Percentiles rank a stretch among this genome's conserved stretches.
Conservation (phyloP, 2,888 invertebrate species). For the Boloria euphrosyne region DNA sequence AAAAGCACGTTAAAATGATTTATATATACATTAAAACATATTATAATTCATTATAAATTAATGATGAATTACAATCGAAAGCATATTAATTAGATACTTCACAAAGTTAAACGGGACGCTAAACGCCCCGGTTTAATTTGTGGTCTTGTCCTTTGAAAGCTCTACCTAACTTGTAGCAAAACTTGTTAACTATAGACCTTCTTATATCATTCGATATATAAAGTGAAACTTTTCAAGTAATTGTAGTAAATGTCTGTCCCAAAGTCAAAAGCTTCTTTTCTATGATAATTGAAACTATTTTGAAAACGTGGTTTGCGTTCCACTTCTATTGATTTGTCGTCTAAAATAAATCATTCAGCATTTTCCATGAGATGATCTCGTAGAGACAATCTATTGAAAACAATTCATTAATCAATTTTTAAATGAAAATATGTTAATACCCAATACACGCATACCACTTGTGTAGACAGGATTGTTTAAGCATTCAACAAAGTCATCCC, state of each 20-base stretch:
- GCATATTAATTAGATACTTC: conserved; percentile 7
- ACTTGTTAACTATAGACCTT: conserved; percentile 9
- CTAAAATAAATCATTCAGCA: no score
- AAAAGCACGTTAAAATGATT: no score
- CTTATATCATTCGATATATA: conserved; percentile 13
- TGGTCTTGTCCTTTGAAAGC: conserved; percentile 12
- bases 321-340: no score
- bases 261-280: not conserved
- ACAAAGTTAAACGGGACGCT: conserved; percentile 12
- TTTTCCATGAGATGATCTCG: no score
- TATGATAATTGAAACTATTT: not conserved
- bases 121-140: conserved; percentile 8
- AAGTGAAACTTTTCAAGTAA: not conserved
- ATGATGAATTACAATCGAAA: not conserved
- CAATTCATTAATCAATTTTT: no score
- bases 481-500: no score
- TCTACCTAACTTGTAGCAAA: conserved; percentile 8
- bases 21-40: no score
- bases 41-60: not conserved
- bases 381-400: no score
- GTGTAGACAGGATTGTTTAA: no score
- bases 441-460: no score
- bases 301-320: no score
- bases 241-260: not conserved
- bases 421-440: no score